Evolutionary conservation across 2,797 vertebrate species (phyloP).

Genomic region (Hirundo rustica): DNA sequence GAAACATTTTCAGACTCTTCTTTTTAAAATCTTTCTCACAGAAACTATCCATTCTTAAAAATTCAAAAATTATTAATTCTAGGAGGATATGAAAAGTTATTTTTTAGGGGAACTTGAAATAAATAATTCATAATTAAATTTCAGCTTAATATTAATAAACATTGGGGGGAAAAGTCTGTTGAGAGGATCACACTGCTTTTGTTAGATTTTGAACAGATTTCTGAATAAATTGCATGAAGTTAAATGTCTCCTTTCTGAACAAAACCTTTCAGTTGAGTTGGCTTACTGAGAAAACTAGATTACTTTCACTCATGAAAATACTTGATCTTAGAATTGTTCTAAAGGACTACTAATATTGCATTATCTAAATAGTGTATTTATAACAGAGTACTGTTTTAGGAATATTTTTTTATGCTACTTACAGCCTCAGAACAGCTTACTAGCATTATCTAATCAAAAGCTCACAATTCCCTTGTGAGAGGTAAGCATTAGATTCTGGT

Average conservation of each 20-base stretch:
- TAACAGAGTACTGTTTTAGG: neutral
- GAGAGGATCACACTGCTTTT: neutral
- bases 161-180: accelerated
- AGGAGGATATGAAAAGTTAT: neutral
- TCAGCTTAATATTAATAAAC: neutral
- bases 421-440: neutral
- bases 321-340: neutral
- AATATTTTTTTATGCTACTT: neutral
- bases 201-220: neutral
- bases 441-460: constrained; percentile 19
- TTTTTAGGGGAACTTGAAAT: accelerated
- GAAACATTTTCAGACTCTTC: neutral
- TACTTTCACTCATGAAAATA: neutral
- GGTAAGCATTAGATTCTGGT: neutral
- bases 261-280: neutral
- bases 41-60: neutral
- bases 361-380: neutral
- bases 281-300: neutral
- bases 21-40: neutral
- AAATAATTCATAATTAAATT: neutral
- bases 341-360: neutral
- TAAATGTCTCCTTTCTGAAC: neutral
- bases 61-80: neutral
- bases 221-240: neutral
- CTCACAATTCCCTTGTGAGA: neutral